These are phyloP conservation scores for Acholoe squamosa DNA, from an alignment of 2,888 invertebrate species.

Conservation along the genomic window DNA sequence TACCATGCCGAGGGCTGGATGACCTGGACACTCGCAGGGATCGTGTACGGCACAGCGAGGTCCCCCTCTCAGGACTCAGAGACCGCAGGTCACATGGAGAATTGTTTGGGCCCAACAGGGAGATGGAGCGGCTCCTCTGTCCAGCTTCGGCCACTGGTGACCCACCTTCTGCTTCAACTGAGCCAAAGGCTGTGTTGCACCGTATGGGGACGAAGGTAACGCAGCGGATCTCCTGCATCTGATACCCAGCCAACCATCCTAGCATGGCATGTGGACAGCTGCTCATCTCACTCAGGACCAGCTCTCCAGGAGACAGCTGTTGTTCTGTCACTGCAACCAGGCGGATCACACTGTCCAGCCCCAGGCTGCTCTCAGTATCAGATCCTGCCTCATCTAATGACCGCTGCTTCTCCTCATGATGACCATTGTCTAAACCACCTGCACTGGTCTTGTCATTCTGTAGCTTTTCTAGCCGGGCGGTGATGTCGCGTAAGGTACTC, in stretches of 20 bases:
- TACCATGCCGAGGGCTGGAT: neutral
- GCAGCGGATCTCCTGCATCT: neutral
- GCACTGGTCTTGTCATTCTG: neutral
- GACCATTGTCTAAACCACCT: neutral
- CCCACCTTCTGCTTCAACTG: constrained; percentile 22
- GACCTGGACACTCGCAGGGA: constrained; percentile 22
- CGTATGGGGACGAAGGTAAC: constrained; percentile 63
- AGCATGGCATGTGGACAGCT: neutral
- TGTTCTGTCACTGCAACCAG: neutral
- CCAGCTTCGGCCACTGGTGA: neutral
- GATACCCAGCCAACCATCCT: neutral
- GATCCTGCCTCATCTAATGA: neutral
- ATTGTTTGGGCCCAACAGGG: neutral
- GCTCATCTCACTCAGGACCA: neutral
- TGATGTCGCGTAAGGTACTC: neutral
- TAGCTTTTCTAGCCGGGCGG: neutral
- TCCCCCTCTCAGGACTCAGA: neutral
- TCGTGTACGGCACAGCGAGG: neutral
- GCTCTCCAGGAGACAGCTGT: neutral
- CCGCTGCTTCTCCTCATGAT: neutral
- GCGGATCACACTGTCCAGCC: neutral
- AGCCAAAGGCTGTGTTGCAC: constrained; percentile 68
- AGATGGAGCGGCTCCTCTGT: neutral
- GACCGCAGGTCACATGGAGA: neutral
- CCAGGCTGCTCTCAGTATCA: neutral